Conservation (phyloP, 2,888 invertebrate genomes). For the Ophion ellenae region DNA sequence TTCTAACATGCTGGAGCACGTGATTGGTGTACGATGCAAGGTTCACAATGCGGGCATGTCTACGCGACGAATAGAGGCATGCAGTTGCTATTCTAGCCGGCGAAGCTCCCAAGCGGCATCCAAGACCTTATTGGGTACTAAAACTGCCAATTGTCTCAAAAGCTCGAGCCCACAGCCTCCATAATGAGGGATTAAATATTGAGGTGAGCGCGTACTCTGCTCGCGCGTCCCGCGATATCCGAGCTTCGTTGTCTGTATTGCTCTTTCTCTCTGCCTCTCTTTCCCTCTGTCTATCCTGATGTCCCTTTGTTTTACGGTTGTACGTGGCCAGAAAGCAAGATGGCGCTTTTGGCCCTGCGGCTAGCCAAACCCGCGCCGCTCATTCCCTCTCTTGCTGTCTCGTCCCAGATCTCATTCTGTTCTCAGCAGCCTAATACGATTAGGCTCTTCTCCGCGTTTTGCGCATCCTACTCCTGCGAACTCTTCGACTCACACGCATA, state of each 20-base stretch:
- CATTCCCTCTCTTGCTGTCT: constrained; percentile 6
- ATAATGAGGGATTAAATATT: constrained; percentile 84
- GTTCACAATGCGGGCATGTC: constrained; percentile 36
- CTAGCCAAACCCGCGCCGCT: constrained; percentile 43
- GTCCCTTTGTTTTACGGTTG: constrained; percentile 83
- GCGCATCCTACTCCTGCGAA: constrained; percentile 40
- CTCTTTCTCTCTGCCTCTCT: constrained; percentile 42
- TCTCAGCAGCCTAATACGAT: constrained; percentile 76
- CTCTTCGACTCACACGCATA: constrained; percentile 47
- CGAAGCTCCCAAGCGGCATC: constrained; percentile 64
- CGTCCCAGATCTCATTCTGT: constrained; percentile 26
- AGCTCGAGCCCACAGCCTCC: constrained; percentile 77
- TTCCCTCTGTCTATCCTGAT: constrained; percentile 71
- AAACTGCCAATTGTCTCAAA: constrained; percentile 83
- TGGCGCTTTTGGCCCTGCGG: constrained; percentile 71
- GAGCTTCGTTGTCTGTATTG: constrained; percentile 10
- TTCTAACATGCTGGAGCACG: constrained; percentile 5
- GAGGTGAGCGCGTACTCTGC: constrained; percentile 78
- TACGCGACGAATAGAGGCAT: constrained; percentile 24
- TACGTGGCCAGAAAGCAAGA: constrained; percentile 83
- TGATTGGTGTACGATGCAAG: constrained; percentile 36
- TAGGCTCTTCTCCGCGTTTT: constrained; percentile 70
- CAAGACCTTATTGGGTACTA: constrained; percentile 77
- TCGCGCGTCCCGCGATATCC: constrained; percentile 59
- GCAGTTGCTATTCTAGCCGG: constrained; percentile 24